Conservation (phyloP, 2,888 invertebrate genomes). For the Chorisops tibialis region DNA sequence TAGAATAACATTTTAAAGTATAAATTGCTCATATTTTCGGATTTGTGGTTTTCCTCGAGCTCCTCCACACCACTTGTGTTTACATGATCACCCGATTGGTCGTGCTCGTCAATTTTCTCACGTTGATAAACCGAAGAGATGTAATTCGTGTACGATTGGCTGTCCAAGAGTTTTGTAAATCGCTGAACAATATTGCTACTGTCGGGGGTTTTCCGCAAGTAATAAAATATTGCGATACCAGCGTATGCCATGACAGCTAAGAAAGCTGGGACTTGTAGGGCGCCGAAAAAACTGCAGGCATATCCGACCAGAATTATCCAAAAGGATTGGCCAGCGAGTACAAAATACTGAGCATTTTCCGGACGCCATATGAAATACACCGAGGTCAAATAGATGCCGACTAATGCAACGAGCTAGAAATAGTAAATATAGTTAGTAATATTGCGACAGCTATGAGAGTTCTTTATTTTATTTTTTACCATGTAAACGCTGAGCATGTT, state of each 20-base stretch:
- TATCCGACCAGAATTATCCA: constrained; percentile 78
- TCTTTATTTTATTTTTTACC: constrained; percentile 37
- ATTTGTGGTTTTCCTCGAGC: constrained; percentile 39
- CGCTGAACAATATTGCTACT: constrained; percentile 37
- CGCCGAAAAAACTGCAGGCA: constrained; percentile 70
- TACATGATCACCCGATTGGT: background rate
- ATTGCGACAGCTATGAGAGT: too few relatives aligned
- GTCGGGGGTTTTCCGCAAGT: constrained; percentile 47
- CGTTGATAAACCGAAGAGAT: constrained; percentile 50
- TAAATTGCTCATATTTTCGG: constrained; percentile 56
- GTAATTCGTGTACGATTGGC: constrained; percentile 44
- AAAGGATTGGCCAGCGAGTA: constrained; percentile 64
- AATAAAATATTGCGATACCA: constrained; percentile 60
- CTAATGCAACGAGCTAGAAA: constrained; percentile 64
- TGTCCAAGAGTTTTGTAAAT: constrained; percentile 42
- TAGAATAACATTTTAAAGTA: constrained; percentile 78
- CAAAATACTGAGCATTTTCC: constrained; percentile 63
- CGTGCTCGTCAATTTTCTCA: constrained; percentile 34
- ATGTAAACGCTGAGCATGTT: constrained; percentile 47
- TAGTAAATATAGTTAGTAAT: constrained; percentile 27
- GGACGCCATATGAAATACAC: constrained; percentile 75
- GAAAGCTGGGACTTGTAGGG: constrained; percentile 73
- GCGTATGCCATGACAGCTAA: constrained; percentile 64
- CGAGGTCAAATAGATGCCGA: constrained; percentile 66
- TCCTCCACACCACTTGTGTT: background rate